phyloP scores from a whole-genome alignment of 1,140 invertebrate species.

The Ceratosolen solmsi region DNA sequence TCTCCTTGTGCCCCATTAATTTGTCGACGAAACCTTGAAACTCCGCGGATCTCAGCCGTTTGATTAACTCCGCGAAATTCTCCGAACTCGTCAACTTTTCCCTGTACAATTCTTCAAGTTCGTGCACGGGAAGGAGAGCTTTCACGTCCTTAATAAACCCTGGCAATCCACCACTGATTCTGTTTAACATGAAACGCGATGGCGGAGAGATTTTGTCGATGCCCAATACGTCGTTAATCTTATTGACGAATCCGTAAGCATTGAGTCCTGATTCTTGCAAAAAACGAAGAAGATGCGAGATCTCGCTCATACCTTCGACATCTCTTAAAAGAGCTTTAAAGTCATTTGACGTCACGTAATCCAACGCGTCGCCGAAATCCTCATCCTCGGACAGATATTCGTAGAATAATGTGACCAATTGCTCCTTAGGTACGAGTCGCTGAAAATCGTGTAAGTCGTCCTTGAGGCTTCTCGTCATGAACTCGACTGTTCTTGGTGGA shows the following conservation, averaged over 20 bases:
- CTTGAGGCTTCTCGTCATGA: neutral
- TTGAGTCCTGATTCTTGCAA: constrained; percentile 49
- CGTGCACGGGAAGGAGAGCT: constrained; percentile 56
- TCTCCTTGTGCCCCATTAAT: constrained; percentile 53
- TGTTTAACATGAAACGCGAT: neutral
- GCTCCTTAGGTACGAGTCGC: constrained; percentile 46
- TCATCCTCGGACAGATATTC: constrained; percentile 54
- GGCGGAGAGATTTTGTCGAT: constrained; percentile 41
- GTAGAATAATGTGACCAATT: constrained; percentile 52
- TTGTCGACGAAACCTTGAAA: constrained; percentile 56
- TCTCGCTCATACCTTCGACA: constrained; percentile 54
- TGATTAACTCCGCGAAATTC: constrained; percentile 57
- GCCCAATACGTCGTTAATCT: constrained; percentile 53
- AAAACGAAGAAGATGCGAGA: constrained; percentile 52
- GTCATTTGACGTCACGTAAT: constrained; percentile 53
- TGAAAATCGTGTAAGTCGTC: constrained; percentile 56
- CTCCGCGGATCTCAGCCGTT: constrained; percentile 53
- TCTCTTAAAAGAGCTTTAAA: constrained; percentile 53
- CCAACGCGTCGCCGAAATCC: constrained; percentile 52
- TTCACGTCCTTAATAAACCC: constrained; percentile 59
- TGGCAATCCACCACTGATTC: constrained; percentile 53
- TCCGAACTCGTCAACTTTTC: constrained; percentile 59
- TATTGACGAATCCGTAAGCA: constrained; percentile 52
- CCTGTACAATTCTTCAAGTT: constrained; percentile 58
- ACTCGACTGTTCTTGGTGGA: constrained; percentile 11